phyloP scores from a whole-genome alignment of 2,888 invertebrate genomes.

The Dicyrtoma fusca region DNA sequence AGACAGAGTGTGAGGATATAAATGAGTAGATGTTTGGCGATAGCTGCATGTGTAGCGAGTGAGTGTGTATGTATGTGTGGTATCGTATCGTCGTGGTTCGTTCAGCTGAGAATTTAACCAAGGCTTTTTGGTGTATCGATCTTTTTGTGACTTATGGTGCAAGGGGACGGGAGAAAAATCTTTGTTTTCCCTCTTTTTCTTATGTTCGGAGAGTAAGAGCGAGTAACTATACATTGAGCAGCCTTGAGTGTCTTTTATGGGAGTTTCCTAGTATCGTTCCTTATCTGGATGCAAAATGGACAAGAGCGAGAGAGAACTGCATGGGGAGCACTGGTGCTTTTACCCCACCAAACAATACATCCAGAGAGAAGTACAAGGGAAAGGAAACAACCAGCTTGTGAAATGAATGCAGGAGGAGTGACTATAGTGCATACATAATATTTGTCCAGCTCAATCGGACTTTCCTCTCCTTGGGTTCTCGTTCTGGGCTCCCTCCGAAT shows the following conservation, averaged over 20 bases:
- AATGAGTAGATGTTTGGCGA: too few species aligned
- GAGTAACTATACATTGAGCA: conserved; percentile 5
- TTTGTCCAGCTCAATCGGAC: conserved; percentile 29
- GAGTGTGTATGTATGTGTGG: background rate
- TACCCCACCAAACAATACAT: conserved; percentile 5
- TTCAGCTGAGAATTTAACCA: conserved; percentile 35
- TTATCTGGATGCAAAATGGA: conserved; percentile 34
- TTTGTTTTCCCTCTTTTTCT: conserved; percentile 28
- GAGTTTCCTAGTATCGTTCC: conserved; percentile 18
- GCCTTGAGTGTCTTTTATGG: conserved; percentile 31
- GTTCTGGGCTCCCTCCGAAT: conserved; percentile 13
- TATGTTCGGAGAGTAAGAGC: background rate
- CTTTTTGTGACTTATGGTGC: conserved; percentile 34
- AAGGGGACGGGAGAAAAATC: conserved; percentile 25
- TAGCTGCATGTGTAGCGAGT: background rate
- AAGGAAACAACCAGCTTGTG: too few species aligned
- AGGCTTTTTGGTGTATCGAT: conserved; percentile 38
- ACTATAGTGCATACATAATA: background rate
- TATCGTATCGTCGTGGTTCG: conserved; percentile 14
- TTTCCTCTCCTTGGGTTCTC: background rate
- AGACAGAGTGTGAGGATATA: too few species aligned
- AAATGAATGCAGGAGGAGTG: too few species aligned
- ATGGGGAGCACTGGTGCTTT: background rate
- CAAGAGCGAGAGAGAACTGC: conserved; percentile 7
- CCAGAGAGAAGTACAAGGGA: background rate